These are phyloP conservation scores for Drosophila diplacantha DNA, from an alignment of 2,888 invertebrate genomes.

Conservation along the genomic window DNA sequence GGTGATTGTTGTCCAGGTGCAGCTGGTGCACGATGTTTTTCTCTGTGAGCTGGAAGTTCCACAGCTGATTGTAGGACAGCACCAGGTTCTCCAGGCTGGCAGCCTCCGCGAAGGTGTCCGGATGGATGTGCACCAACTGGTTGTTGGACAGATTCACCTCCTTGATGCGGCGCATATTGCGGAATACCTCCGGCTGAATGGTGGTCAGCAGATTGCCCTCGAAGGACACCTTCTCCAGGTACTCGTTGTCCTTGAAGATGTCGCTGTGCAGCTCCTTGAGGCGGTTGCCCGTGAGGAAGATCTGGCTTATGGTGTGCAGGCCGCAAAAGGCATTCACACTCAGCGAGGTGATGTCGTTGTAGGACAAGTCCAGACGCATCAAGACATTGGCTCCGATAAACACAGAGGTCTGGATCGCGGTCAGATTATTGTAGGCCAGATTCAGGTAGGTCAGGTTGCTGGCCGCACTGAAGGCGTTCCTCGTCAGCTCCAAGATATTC, in stretches of 20 bases:
- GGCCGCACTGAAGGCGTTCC: constrained; percentile 76
- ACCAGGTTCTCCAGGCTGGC: constrained; percentile 70
- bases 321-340: constrained; percentile 75
- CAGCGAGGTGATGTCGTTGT: constrained; percentile 67
- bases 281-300: constrained; percentile 72
- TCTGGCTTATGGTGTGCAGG: constrained; percentile 69
- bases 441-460: constrained; percentile 72
- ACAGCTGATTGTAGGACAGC: constrained; percentile 65
- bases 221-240: constrained; percentile 70
- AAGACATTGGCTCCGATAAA: constrained; percentile 74
- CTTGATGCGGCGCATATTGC: constrained; percentile 71
- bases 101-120: constrained; percentile 73
- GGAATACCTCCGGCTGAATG: constrained; percentile 73
- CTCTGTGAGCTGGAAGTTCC: constrained; percentile 63
- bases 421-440: constrained; percentile 74
- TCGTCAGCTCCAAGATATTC: constrained; percentile 73
- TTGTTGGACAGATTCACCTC: constrained; percentile 75
- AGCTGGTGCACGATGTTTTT: constrained; percentile 71
- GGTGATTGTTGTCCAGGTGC: constrained; percentile 70
- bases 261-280: constrained; percentile 67
- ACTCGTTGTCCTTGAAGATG: constrained; percentile 73
- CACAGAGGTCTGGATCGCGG: constrained; percentile 74
- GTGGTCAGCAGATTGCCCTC: constrained; percentile 72
- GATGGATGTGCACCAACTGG: constrained; percentile 65
- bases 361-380: constrained; percentile 74